Evolutionary conservation across 2,797 vertebrate genomes (phyloP), one percentile per base, ranked within the genome.

Genomic region (Muscicapa striata): DNA sequence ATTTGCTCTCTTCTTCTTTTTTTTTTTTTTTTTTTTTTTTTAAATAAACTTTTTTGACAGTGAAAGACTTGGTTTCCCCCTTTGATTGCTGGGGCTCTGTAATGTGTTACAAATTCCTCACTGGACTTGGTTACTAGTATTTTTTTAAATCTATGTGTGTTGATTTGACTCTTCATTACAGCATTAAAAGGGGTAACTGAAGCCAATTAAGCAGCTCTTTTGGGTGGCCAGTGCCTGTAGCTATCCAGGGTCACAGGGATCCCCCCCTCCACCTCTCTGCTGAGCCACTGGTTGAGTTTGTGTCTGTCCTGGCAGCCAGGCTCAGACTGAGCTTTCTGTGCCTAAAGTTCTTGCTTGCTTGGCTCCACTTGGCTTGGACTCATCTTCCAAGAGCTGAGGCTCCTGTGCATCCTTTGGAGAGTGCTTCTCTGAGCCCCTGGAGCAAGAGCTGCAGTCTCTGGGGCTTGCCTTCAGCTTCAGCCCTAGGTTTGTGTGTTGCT

Each of bases 101-200:
- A 22, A 62, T 13, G 10, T 61, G 38, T 48, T 73, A 40, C 59
- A 87, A 87, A 68, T 45, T 66, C 55, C 67, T 95, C 43, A 45
- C 0, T 92, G 69, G 75, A 58, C 34, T 63, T 61, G 38, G 40
- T 64, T 70, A 36, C 68, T 75, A 63, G 21, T 70, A 11, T 32
- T 34, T 36, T 59, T 78, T 66, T 24, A 14, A 55, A 85, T 45
- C 69, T 24, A 0, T 34, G 38, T 78, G 51, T 84, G 58, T 83
- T 76, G 89, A 92, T 93, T 92, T 88, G 87, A 61, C 27, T 90
- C 86, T 94, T 94, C 84, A 92, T 95, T 87, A 72, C 64, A 85
- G 62, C 57, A 77, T 84, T 93, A 79, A 88, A 94, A 92, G 64
- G 43, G 79, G 18, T 87, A 80, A 92, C 67, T 73, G 51, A 46